Conservation (phyloP, 2,888 invertebrate species). For the Notocelia uddmanniana region DNA sequence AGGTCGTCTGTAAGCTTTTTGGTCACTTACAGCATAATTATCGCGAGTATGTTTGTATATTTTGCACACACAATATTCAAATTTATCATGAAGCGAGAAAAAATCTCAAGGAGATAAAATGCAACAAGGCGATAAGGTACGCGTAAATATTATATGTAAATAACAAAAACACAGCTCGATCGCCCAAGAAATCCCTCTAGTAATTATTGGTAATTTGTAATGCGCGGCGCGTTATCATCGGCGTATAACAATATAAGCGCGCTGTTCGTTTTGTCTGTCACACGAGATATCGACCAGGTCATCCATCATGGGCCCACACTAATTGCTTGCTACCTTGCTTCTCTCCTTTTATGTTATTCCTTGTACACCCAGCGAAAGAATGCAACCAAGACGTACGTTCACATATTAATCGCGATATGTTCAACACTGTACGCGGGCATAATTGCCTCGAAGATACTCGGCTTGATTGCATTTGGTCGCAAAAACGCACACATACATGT, state of each 20-base stretch:
- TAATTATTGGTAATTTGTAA: conserved; percentile 77
- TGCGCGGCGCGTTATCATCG: conserved; percentile 75
- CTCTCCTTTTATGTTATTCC: conserved; percentile 80
- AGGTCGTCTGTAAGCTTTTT: too few relatives aligned
- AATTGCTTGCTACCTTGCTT: conserved; percentile 84
- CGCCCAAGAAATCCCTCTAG: conserved; percentile 48
- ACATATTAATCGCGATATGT: conserved; percentile 1
- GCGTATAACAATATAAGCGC: conserved; percentile 82
- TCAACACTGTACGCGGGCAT: conserved; percentile 56
- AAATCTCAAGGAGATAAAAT: background rate
- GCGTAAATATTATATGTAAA: background rate
- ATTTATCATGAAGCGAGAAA: background rate
- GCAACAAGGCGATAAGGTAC: too few relatives aligned
- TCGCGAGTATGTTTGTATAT: too few relatives aligned
- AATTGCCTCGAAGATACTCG: conserved; percentile 72
- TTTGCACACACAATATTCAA: too few relatives aligned
- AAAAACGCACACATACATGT: conserved; percentile 55
- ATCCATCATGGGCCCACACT: conserved; percentile 82
- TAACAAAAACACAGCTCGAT: background rate
- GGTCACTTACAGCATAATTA: too few relatives aligned
- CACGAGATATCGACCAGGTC: conserved; percentile 72
- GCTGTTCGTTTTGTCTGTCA: conserved; percentile 79
- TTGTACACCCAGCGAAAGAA: conserved; percentile 62
- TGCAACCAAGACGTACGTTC: conserved; percentile 2
- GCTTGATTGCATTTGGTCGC: conserved; percentile 70